Evolutionary conservation across 2,888 invertebrate species (phyloP).

Genomic region (Laspeyria flexula): DNA sequence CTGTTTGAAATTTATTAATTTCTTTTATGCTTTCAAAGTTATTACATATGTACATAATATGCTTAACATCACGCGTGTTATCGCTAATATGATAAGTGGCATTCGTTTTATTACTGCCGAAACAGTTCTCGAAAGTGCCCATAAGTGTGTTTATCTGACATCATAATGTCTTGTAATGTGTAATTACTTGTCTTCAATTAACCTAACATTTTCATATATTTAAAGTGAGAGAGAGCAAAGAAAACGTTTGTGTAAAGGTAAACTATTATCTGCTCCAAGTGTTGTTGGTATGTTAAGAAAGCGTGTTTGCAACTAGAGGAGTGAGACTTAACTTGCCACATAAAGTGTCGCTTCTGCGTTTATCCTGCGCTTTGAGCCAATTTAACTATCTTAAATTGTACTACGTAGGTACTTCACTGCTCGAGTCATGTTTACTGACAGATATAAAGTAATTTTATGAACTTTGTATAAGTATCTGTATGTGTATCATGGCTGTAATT

Average conservation of each 20-base stretch:
- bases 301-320: conserved; percentile 48
- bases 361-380: conserved; percentile 37
- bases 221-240: conserved; percentile 22
- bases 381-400: conserved; percentile 17
- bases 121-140: conserved; percentile 1
- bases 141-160: conserved; percentile 8
- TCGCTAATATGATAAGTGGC: background rate
- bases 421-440: conserved; percentile 1
- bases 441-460: background rate
- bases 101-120: background rate
- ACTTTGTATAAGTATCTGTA: background rate
- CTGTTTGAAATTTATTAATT: too few relatives aligned
- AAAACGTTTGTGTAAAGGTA: conserved; percentile 42
- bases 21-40: conserved; percentile 14
- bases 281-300: conserved; percentile 63
- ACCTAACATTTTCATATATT: conserved; percentile 7
- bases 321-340: conserved; percentile 47
- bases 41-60: background rate
- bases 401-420: background rate
- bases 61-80: background rate
- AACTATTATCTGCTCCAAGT: conserved; percentile 56
- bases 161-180: conserved; percentile 11
- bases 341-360: conserved; percentile 29
- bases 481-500: background rate
- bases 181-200: conserved; percentile 24